Evolutionary conservation across 2,888 invertebrate genomes (phyloP).

Genomic region (Nebria salina): DNA sequence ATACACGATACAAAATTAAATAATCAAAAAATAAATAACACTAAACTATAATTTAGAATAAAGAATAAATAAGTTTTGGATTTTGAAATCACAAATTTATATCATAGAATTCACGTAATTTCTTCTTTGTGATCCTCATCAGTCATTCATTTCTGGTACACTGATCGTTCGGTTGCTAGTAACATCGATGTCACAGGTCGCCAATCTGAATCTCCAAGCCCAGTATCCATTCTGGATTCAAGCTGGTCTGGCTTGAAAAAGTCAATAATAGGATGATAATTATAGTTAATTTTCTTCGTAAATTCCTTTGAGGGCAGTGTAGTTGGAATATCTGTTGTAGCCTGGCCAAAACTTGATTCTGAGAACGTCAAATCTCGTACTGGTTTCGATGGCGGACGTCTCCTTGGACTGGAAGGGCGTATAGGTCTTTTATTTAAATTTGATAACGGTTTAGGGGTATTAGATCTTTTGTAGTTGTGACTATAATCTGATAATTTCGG

Average conservation of each 20-base stretch:
- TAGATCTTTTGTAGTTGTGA: conserved; percentile 23
- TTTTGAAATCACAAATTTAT: neutral
- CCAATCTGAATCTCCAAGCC: conserved; percentile 63
- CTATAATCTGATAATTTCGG: conserved; percentile 17
- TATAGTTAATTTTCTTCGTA: conserved; percentile 75
- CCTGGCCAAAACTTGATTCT: conserved; percentile 44
- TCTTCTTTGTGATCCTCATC: neutral
- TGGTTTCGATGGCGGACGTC: conserved; percentile 45
- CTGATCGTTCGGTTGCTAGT: conserved; percentile 29
- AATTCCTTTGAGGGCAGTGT: conserved; percentile 54
- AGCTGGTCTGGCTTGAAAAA: conserved; percentile 69
- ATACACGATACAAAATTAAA: neutral
- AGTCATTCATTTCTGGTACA: conserved; percentile 13
- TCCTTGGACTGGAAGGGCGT: conserved; percentile 41
- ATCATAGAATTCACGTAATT: neutral
- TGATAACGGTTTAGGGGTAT: conserved; percentile 28
- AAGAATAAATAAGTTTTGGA: neutral
- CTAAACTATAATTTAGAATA: neutral
- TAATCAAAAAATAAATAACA: neutral
- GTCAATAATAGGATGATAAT: conserved; percentile 85
- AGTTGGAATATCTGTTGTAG: conserved; percentile 49
- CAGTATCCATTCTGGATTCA: conserved; percentile 35
- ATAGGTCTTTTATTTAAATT: conserved; percentile 19
- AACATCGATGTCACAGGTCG: conserved; percentile 61
- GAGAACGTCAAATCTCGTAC: conserved; percentile 46